Percentiles rank a stretch among this genome's conserved stretches.
Evolutionary conservation across 1,140 invertebrate genomes (phyloP).

Genomic region (Papilio helenus): DNA sequence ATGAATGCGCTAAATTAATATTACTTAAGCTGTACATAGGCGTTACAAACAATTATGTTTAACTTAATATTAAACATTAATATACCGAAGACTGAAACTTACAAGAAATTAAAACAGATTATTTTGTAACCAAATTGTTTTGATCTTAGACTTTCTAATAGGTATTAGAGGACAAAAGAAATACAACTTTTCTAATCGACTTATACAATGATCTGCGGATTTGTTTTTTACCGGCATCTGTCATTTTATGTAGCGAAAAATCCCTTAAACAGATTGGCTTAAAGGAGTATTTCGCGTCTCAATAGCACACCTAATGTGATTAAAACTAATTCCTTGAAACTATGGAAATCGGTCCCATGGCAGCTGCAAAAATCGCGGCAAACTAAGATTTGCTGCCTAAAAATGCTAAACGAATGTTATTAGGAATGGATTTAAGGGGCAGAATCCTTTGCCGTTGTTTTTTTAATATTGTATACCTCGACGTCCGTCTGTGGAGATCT

Average conservation of each 20-base stretch:
- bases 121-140: not conserved
- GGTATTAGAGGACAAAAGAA: conserved; percentile 10
- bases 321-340: conserved; percentile 69
- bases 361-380: conserved; percentile 59
- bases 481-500: conserved; percentile 73
- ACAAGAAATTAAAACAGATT: not conserved
- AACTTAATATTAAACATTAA: no score
- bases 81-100: not conserved
- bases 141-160: not conserved
- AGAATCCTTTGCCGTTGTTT: conserved; percentile 56
- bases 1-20: no score
- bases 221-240: conserved; percentile 23
- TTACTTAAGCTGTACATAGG: no score
- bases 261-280: conserved; percentile 47
- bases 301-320: conserved; percentile 59
- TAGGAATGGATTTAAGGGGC: conserved; percentile 51
- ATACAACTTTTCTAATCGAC: conserved; percentile 9
- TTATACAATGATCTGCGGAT: not conserved
- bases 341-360: conserved; percentile 47
- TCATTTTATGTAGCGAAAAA: conserved; percentile 42
- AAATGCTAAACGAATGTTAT: conserved; percentile 42
- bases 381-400: conserved; percentile 49
- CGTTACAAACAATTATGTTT: no score
- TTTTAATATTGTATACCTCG: conserved; percentile 71
- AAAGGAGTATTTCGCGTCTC: conserved; percentile 35